phyloP scores from a whole-genome alignment of 2,888 invertebrate genomes.

The Orchestes rusci region DNA sequence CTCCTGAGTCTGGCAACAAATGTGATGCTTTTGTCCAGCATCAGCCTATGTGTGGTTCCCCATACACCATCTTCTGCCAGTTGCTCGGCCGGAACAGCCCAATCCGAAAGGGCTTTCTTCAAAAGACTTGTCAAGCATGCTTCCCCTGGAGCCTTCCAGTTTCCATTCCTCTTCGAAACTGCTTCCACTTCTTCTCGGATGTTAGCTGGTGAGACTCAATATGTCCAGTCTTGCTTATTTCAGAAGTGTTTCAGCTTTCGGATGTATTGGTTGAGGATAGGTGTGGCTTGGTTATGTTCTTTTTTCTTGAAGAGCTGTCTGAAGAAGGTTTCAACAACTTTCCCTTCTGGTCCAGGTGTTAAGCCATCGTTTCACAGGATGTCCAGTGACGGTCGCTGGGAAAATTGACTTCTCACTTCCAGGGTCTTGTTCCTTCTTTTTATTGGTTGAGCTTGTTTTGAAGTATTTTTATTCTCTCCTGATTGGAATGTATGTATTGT shows the following conservation, averaged over 20 bases:
- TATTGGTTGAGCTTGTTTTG: background rate
- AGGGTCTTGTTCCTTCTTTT: too few species aligned
- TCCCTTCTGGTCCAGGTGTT: too few species aligned
- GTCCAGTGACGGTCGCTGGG: too few species aligned
- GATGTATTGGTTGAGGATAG: background rate
- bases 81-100: too few species aligned
- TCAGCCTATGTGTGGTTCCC: constrained; percentile 29
- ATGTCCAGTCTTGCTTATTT: background rate
- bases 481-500: background rate
- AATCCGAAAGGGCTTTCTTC: too few species aligned
- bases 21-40: constrained; percentile 25
- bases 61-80: constrained; percentile 25
- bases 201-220: too few species aligned
- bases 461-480: background rate
- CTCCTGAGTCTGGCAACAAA: constrained; percentile 16
- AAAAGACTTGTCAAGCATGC: background rate
- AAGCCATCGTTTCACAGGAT: too few species aligned
- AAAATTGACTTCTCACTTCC: too few species aligned
- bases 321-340: too few species aligned
- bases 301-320: too few species aligned
- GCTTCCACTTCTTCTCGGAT: background rate
- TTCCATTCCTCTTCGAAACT: background rate
- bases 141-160: background rate
- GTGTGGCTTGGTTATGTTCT: background rate
- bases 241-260: background rate